Conservation (phyloP, 1,140 invertebrate genomes). For the Drosophila repleta region DNA sequence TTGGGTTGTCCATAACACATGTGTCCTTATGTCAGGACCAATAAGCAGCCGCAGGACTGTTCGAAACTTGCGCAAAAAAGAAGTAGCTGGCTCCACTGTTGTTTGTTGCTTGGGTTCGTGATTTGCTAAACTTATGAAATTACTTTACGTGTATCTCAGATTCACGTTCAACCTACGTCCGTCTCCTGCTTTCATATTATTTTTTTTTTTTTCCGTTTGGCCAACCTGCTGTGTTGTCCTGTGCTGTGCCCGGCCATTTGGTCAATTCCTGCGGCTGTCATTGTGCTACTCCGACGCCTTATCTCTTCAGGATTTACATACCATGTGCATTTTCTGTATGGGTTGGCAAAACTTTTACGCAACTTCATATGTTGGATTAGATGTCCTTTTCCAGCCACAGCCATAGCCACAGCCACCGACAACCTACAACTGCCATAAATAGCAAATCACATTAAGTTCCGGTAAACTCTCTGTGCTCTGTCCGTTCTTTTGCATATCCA, state of each 20-base stretch:
- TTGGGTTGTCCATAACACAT: constrained; percentile 53
- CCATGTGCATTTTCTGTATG: constrained; percentile 24
- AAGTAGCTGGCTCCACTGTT: constrained; percentile 37
- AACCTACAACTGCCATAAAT: constrained; percentile 69
- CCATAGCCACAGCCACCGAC: neutral
- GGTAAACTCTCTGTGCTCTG: constrained; percentile 50
- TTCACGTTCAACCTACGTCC: constrained; percentile 14
- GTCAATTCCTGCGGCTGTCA: constrained; percentile 82
- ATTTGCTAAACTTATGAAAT: constrained; percentile 83
- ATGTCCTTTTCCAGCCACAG: constrained; percentile 33
- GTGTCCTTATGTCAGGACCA: constrained; percentile 76
- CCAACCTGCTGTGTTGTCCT: constrained; percentile 21
- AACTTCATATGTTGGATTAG: constrained; percentile 77
- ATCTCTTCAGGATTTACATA: constrained; percentile 82
- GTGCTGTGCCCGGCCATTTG: constrained; percentile 59
- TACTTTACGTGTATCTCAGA: constrained; percentile 74
- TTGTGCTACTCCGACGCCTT: constrained; percentile 82
- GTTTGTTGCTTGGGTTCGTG: constrained; percentile 78
- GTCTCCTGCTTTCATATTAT: neutral
- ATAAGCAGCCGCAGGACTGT: constrained; percentile 71
- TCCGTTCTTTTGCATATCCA: constrained; percentile 68
- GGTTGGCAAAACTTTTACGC: constrained; percentile 72
- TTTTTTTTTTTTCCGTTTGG: constrained; percentile 23
- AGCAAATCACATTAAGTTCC: constrained; percentile 80
- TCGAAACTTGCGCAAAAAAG: constrained; percentile 53